Evolutionary conservation across 2,888 invertebrate genomes (phyloP), one percentile per base, ranked within the genome.

Genomic region (Spilosoma lubricipeda): DNA sequence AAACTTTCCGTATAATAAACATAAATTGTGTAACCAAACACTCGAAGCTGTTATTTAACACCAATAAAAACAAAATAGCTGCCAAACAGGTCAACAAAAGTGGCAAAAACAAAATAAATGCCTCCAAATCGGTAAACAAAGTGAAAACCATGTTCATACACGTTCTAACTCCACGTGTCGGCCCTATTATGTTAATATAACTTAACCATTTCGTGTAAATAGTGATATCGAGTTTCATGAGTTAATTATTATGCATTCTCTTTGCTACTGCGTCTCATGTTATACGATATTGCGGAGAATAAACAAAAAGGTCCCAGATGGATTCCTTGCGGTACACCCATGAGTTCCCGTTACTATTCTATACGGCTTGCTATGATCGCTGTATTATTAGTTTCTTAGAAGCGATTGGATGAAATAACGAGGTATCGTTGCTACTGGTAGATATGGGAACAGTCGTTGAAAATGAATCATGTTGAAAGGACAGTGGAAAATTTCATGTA

Each of bases 311-410:
- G 89, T 86, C 91, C 91, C 88, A 89, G 78, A 85, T 74, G 87
- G 82, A 88, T 90, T 81, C 91, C 92, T 92, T 92, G 92, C 87
- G 89, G 90, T 89, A 90, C 88, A 85, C 87, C 85, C 78, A 75
- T 77, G 80, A 68, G 73, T 79, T 77, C 83, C 83, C 85, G 85
- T 86, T 86, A 84, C 71, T 72, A 77, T 80, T 84, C 77, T 81
- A 81, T 82, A 79, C 66, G 68, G 77, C 59, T 52, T 30, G 74
- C 71, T 82, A 82, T 82, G 74, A 81, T 84, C 33, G 70, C 75
- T 63, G 73, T 73, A 77, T 77, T 80, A 80, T 83, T 82, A 73
- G 67, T 36, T 84, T 82, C 83, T 77, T 18, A 78, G 82, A 83
- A 83, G 64, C 33, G 80, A 79, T 78, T 84, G 78, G 71, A 81